Percentiles rank a stretch among this genome's conserved stretches.
Conservation (phyloP, 2,888 invertebrate genomes). For the Mellilla xanthometata region DNA sequence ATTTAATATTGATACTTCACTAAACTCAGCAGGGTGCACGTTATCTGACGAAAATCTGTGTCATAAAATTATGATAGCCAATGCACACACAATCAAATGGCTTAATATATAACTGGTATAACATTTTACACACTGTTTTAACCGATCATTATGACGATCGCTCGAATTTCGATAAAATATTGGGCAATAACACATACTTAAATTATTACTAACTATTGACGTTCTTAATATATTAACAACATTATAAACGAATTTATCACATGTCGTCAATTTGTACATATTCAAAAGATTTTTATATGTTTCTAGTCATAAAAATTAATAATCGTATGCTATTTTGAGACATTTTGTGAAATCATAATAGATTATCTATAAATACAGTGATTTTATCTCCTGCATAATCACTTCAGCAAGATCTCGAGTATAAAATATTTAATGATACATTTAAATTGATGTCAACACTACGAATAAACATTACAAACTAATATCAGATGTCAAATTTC, state of each 20-base stretch:
- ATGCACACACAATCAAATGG: not conserved
- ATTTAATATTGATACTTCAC: not conserved
- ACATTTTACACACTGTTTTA: no score
- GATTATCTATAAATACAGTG: constrained; percentile 7
- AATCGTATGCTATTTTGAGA: no score
- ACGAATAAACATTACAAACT: constrained; percentile 7
- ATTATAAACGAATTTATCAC: no score
- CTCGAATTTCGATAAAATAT: no score
- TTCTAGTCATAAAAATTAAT: no score
- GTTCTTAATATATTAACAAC: no score
- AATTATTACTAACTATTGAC: no score
- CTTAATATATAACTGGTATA: not conserved
- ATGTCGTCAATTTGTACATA: no score
- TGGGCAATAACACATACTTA: no score
- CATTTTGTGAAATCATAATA: not conserved
- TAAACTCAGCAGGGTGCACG: constrained; percentile 3
- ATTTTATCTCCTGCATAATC: constrained; percentile 12
- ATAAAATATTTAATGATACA: constrained; percentile 11
- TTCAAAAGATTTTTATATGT: no score
- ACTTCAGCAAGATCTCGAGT: constrained; percentile 11
- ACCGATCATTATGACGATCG: no score
- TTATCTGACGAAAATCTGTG: not conserved
- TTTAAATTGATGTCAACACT: constrained; percentile 14
- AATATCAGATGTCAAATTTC: constrained; percentile 11
- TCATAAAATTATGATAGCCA: constrained; percentile 1